Percentiles rank a stretch among this genome's conserved stretches.
phyloP scores from a whole-genome alignment of 2,113 vertebrate genomes.

The Ptilonorhynchus violaceus region DNA sequence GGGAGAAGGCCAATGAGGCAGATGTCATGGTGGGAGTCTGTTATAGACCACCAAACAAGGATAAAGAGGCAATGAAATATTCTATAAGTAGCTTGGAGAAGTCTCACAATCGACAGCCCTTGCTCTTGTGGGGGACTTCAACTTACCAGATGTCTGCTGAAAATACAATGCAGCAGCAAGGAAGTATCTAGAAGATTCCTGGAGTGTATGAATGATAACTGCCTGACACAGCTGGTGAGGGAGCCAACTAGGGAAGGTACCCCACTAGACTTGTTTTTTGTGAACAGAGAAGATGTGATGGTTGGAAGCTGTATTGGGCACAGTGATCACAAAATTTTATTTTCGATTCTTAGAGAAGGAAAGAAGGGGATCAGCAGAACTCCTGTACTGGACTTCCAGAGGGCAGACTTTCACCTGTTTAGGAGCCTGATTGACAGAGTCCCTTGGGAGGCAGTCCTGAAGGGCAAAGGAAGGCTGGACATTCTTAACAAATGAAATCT shows the following conservation, averaged over 20 bases:
- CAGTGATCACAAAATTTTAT: rapidly evolving
- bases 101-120: not conserved
- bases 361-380: not conserved
- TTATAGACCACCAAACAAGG: not conserved
- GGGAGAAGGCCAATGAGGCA: not conserved
- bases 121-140: not conserved
- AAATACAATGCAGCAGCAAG: not conserved
- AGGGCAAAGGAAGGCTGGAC: not conserved
- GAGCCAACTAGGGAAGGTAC: not conserved
- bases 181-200: not conserved
- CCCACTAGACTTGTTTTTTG: not conserved
- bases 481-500: not conserved
- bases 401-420: not conserved
- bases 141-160: not conserved
- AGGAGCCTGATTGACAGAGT: not conserved
- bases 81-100: not conserved
- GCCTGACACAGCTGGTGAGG: not conserved
- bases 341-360: not conserved
- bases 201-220: not conserved
- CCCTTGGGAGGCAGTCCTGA: not conserved
- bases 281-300: not conserved
- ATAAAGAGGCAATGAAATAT: not conserved
- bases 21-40: not conserved
- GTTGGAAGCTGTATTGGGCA: not conserved
- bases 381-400: not conserved